Percentiles rank a stretch among this genome's conserved stretches.
These are phyloP conservation scores for Nesospiza acunhae DNA, from an alignment of 2,113 vertebrate genomes.

Conservation along the genomic window DNA sequence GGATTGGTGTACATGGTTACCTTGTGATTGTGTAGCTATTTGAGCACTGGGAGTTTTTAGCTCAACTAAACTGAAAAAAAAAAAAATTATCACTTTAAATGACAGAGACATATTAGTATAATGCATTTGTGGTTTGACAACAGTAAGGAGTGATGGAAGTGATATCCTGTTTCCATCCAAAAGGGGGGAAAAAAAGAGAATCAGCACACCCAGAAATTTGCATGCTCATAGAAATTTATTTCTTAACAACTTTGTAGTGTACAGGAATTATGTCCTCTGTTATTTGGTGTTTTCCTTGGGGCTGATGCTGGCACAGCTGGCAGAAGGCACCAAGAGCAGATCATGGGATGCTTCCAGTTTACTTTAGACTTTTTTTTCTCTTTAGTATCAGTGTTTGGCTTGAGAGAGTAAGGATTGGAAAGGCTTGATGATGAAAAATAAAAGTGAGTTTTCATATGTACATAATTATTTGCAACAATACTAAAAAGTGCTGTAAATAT, in stretches of 20 bases:
- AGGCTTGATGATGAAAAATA: not conserved
- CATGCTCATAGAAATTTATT: not conserved
- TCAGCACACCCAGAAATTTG: not conserved
- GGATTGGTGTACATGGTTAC: not conserved
- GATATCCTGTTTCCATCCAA: not conserved
- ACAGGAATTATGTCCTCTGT: not conserved
- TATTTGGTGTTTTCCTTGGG: not conserved
- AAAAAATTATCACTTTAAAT: not conserved
- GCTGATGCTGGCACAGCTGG: not conserved
- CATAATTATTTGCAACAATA: not conserved
- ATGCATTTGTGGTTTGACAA: accelerated
- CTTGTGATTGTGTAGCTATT: not conserved
- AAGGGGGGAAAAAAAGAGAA: not conserved
- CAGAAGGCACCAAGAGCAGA: not conserved
- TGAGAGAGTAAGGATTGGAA: not conserved
- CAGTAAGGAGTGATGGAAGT: not conserved
- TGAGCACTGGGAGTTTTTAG: not conserved
- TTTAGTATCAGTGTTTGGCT: not conserved
- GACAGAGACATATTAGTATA: not conserved
- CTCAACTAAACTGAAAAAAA: not conserved
- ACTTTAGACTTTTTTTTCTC: not conserved
- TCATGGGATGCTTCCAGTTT: not conserved
- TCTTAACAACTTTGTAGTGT: not conserved
- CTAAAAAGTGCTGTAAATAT: not conserved
- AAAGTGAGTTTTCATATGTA: not conserved